Evolutionary conservation across 2,113 vertebrate genomes (phyloP).

Genomic region (Herpailurus yagouaroundi): DNA sequence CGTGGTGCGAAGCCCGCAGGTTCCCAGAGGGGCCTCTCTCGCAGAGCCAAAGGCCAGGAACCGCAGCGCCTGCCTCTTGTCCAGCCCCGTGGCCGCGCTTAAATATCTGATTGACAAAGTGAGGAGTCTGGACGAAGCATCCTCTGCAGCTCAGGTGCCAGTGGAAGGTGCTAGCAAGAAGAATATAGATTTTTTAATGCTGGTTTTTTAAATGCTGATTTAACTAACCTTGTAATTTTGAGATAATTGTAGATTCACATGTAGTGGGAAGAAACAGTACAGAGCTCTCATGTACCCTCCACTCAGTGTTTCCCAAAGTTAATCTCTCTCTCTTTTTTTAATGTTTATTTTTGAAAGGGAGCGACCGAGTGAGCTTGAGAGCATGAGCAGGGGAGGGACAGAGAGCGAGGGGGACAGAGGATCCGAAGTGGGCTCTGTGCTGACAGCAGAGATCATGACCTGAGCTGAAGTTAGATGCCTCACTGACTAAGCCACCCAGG

Average conservation of each 20-base stretch:
- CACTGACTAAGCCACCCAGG: too few species aligned
- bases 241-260: not conserved
- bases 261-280: not conserved
- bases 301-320: not conserved
- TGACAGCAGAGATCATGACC: too few species aligned
- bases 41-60: not conserved
- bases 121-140: not conserved
- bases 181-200: too few species aligned
- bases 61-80: not conserved
- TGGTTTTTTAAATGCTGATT: too few species aligned
- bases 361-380: too few species aligned
- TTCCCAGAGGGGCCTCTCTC: not conserved
- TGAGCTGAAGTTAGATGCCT: too few species aligned
- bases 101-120: not conserved
- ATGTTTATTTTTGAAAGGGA: too few species aligned
- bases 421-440: too few species aligned
- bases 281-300: not conserved
- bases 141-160: too few species aligned
- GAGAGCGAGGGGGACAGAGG: too few species aligned
- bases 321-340: not conserved
- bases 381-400: too few species aligned
- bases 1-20: not conserved
- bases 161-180: not conserved
- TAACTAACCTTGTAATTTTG: not conserved
- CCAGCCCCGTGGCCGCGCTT: rapidly evolving